Conservation (phyloP, 2,113 vertebrate genomes). For the Tinamus guttatus region DNA sequence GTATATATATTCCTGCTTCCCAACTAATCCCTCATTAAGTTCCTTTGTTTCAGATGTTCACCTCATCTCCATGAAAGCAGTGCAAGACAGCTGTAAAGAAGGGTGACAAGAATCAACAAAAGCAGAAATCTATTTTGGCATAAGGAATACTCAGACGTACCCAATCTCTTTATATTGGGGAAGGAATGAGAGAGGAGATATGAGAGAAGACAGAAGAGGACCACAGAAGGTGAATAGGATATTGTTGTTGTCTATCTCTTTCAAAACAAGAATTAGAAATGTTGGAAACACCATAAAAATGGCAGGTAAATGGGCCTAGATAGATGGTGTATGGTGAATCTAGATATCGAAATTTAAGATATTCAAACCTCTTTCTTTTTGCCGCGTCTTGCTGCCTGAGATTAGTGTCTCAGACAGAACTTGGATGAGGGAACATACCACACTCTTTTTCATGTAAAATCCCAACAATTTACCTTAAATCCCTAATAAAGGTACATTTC, state of each 20-base stretch:
- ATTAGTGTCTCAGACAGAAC: background rate
- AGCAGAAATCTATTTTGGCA: background rate
- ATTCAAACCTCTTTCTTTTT: background rate
- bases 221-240: background rate
- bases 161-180: background rate
- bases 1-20: background rate
- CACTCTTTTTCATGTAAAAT: background rate
- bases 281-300: background rate
- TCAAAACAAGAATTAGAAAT: background rate
- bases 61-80: too few species aligned
- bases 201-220: background rate
- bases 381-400: accelerated
- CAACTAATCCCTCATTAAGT: too few species aligned
- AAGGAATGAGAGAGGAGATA: background rate
- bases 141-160: background rate
- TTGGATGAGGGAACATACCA: background rate
- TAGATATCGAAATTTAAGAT: background rate
- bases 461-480: background rate
- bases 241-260: background rate
- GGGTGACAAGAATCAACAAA: background rate
- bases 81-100: background rate
- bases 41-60: too few species aligned
- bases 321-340: background rate
- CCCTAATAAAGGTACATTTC: background rate
- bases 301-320: background rate